phyloP scores from a whole-genome alignment of 2,797 vertebrate genomes.

The Xenentodon cancila region DNA sequence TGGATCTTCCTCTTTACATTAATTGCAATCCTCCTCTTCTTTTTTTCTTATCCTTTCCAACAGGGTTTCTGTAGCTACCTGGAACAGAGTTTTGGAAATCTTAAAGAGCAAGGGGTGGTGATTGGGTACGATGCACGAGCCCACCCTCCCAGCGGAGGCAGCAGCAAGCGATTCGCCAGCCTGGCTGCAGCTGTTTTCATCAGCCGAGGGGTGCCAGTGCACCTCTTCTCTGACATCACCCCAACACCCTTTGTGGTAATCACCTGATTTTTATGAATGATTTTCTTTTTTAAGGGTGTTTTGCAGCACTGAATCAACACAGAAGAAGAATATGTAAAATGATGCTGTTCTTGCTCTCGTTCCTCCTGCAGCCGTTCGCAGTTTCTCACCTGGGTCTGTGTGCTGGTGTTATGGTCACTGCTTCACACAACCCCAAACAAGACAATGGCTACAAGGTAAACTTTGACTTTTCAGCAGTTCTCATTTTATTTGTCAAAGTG shows the following conservation, averaged over 20 bases:
- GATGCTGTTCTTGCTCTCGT: background rate
- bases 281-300: background rate
- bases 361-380: slow-evolving; percentile 87
- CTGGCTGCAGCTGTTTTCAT: slow-evolving; percentile 90
- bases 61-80: slow-evolving; percentile 95
- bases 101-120: slow-evolving; percentile 91
- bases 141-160: slow-evolving; percentile 88
- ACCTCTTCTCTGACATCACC: slow-evolving; percentile 92
- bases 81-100: slow-evolving; percentile 86
- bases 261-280: background rate
- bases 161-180: slow-evolving; percentile 90
- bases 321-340: no score
- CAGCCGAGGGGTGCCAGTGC: slow-evolving; percentile 89
- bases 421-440: slow-evolving; percentile 98
- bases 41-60: background rate
- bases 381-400: slow-evolving; percentile 90
- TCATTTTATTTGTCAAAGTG: background rate
- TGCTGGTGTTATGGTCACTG: slow-evolving; percentile 97
- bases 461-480: background rate
- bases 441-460: slow-evolving; percentile 98
- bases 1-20: background rate
- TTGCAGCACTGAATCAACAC: background rate
- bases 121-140: slow-evolving; percentile 94
- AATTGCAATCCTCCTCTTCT: no score
- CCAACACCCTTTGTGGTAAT: slow-evolving; percentile 97